A percentile compares a stretch with the other conserved stretches of the same genome.
These are phyloP conservation scores for Acleris literana DNA, from an alignment of 2,888 invertebrate species.

Conservation along the genomic window DNA sequence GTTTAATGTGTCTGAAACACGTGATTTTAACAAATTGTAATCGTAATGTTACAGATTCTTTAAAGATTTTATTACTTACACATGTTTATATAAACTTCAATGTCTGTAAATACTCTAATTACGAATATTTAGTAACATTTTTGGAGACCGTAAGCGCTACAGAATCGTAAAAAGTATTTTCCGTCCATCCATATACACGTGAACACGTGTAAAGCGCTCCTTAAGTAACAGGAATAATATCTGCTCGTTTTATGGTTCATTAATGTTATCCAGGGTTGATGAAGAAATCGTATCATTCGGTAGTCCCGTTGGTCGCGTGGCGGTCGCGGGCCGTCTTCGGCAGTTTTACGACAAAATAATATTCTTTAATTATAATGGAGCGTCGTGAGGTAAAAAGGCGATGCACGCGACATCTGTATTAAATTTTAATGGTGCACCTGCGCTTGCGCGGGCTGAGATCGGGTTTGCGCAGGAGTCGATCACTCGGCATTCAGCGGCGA, in stretches of 20 bases:
- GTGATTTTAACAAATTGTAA: no score
- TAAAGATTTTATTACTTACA: no score
- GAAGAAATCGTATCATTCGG: constrained; percentile 62
- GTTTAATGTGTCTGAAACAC: no score
- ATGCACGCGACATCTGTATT: constrained; percentile 81
- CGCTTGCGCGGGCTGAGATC: constrained; percentile 52
- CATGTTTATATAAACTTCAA: no score
- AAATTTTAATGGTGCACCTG: constrained; percentile 82
- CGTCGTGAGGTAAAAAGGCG: constrained; percentile 73
- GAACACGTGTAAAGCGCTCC: constrained; percentile 19
- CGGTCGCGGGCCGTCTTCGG: constrained; percentile 54
- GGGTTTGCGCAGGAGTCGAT: constrained; percentile 60
- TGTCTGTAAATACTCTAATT: no score
- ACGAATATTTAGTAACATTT: neutral
- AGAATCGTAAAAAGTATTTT: constrained; percentile 8
- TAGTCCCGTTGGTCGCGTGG: constrained; percentile 74
- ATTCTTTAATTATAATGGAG: constrained; percentile 81
- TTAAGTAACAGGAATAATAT: constrained; percentile 28
- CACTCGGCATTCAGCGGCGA: constrained; percentile 58
- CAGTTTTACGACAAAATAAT: constrained; percentile 79
- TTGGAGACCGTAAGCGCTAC: neutral
- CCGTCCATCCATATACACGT: neutral
- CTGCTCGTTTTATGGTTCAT: constrained; percentile 20
- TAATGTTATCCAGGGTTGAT: constrained; percentile 45
- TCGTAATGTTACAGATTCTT: no score